A percentile compares a stretch with the other conserved stretches of the same genome.
Conservation (phyloP, 2,113 vertebrate species). For the Podarcis cretensis region DNA sequence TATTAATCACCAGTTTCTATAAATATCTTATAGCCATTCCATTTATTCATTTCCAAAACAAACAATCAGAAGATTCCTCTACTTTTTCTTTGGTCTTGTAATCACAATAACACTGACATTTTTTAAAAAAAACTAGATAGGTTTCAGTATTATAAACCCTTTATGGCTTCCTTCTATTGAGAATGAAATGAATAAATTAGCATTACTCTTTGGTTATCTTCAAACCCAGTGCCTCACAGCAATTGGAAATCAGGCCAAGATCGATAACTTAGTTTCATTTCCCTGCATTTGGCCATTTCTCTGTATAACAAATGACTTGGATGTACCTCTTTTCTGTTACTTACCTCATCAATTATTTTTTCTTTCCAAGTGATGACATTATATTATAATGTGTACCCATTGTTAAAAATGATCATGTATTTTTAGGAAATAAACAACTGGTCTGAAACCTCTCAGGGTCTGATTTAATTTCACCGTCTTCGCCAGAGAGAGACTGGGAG, state of each 20-base stretch:
- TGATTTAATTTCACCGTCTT: background rate
- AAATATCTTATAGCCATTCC: constrained; percentile 55
- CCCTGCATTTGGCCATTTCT: constrained; percentile 37
- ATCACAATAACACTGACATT: constrained; percentile 41
- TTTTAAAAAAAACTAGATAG: background rate
- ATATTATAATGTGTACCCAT: background rate
- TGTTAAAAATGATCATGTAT: background rate
- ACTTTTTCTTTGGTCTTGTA: constrained; percentile 10
- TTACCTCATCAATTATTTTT: background rate
- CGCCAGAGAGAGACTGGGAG: background rate
- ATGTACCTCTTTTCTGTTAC: constrained; percentile 15
- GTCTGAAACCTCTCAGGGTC: background rate
- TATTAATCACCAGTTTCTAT: constrained; percentile 65
- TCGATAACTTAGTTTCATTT: constrained; percentile 53
- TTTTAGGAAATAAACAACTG: background rate
- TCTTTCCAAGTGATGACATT: background rate
- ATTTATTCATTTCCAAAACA: constrained; percentile 34
- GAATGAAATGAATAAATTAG: constrained; percentile 36
- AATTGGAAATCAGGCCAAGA: constrained; percentile 48
- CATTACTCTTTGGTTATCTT: constrained; percentile 51
- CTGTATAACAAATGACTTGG: constrained; percentile 6
- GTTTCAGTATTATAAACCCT: constrained; percentile 43
- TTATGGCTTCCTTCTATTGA: constrained; percentile 43
- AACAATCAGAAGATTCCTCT: constrained; percentile 30
- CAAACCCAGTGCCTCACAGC: constrained; percentile 44